Evolutionary conservation across 2,113 vertebrate genomes (phyloP), one percentile per base, ranked within the genome.

Genomic region (Scytalopus superciliaris): DNA sequence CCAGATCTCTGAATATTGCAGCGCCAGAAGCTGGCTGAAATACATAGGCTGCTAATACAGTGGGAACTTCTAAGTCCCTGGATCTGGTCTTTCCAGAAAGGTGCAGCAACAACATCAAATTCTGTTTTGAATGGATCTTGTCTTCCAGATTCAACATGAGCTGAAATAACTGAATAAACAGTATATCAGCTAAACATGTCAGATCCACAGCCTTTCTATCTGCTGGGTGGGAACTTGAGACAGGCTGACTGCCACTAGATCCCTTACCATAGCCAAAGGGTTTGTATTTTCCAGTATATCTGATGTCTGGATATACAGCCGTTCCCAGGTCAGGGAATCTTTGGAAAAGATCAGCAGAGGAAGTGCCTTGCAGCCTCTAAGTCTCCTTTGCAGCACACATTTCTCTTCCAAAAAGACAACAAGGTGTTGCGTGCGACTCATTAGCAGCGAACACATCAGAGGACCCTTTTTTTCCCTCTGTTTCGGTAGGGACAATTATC

Each of bases 11-110:
- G 31, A 56, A 45, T 40, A 33, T 4, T 24, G 45, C 19, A 55
- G 19, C 13, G 85, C 70, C 45, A 40, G 40, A 69, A 75, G 13
- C 24, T 55, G 60, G 16, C 23, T 85, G 53, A 45, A 72, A 10
- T 33, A 13, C 1, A 1, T 12, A 18, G n/a, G n/a, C 17, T 63
- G 39, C 19, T 55, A 22, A 39, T 21, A 37, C 1, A 6, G 18
- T n/a, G 23, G 49, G 47, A 83, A 49, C n/a, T 79, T 68, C 68
- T 37, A 35, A 55, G 25, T 42, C 37, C 14, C n/a, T 30, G 12
- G 9, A 59, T 19, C 17, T 39, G 23, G 5, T 69, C 22, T 66
- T 55, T 79, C 64, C 50, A 55, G 67, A 74, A 84, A 69, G 21
- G 28, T 79, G 28, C 22, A 75, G 19, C 12, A 60, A 44, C 21